Base-by-base conservation (phyloP, 2,797 vertebrate genomes). In the Protonibea diacanthus region DNA sequence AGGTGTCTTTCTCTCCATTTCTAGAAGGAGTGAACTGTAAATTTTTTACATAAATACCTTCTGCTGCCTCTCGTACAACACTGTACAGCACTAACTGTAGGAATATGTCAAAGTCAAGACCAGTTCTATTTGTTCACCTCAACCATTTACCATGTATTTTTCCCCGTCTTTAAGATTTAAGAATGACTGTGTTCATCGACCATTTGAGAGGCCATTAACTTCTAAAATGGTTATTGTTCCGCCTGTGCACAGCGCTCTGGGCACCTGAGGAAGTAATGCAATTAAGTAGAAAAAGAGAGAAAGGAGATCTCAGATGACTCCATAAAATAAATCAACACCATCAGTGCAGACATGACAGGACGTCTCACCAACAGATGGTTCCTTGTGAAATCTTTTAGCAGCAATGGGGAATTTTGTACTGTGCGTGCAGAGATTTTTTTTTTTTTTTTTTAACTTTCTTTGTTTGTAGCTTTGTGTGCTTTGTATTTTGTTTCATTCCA, bases 171-270 rank as follows among this genome's bases (percentile, higher is more conserved):
- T 6, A 47, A 59, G 47, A 40, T 71, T 68, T 66, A 63, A 76
- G 63, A 78, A 79, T 51, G 18, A 55, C 64, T 38, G 29, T 29
- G 61, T 83, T 81, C 68, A 84, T 62, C 23, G 69, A 75, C 78
- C 66, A 64, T 85, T 91, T 90, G 47, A 79, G 49, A 86, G 33
- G 21, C 57, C 77, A 87, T 85, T 84, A 84, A 51, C 74, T 80
- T 87, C 82, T 74, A 57, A 86, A 76, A 71, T 49, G 25, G 15
- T 73, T 83, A 81, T 81, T 78, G 23, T 69, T 85, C 42, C 2
- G 15, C 47, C 70, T 73, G 73, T 74, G 49, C 29, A 60, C 67
- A 23, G 47, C 7, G 20, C 51, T 71, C 27, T 20, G 1, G 74
- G 29, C 23, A 82, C 47, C 60, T 51, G 65, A 83, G 51, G 71